Evolutionary conservation across 1,140 invertebrate species (phyloP), one percentile per base, ranked within the genome.

Genomic region (Papilio xuthus): DNA sequence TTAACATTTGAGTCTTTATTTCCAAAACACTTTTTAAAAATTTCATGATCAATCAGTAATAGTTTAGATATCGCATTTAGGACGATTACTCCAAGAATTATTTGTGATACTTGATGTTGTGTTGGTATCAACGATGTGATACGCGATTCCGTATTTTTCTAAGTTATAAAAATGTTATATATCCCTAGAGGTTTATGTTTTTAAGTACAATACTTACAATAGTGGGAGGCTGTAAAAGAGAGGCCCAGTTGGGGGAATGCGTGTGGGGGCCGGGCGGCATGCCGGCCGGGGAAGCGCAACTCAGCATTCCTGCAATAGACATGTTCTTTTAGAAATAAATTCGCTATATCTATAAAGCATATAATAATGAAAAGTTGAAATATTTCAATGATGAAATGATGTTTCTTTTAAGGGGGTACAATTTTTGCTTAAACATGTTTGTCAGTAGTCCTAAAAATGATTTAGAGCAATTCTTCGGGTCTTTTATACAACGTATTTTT

Each of bases 271-370:
- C 88, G 75, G 90, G 86, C 88, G 89, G 83, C 88, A 91, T 90
- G 86, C 88, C 89, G 82, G 90, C 89, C 85, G 91, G 90, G 69
- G 90, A 85, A 7, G 92, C 91, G 74, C 90, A 93, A 53, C 90
- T 93, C 71, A 93, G 79, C 92, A 93, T 93, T 77, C 86, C 91
- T 92, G 84, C 10, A 15, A 76, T 79, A 56, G 82, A 80, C 70
- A 80, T 26, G 28, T 72, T n/a, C 53, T 23, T 56, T 56, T 56
- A 56, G 18, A 20, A 56, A 56, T 20, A 56, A 56, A 18, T 18
- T n/a, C 53, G 4, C 18, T 23, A 6, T 8, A 56, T 56, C 6
- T 20, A 44, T 10, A 9, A n/a, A 18, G n/a, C 4, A 23, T 56
- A 56, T 10, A 23, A 26, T 23, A 7, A 56, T n/a, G n/a, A 20